Base-by-base conservation (phyloP, 2,113 vertebrate genomes). In the Diphyllodes magnificus region DNA sequence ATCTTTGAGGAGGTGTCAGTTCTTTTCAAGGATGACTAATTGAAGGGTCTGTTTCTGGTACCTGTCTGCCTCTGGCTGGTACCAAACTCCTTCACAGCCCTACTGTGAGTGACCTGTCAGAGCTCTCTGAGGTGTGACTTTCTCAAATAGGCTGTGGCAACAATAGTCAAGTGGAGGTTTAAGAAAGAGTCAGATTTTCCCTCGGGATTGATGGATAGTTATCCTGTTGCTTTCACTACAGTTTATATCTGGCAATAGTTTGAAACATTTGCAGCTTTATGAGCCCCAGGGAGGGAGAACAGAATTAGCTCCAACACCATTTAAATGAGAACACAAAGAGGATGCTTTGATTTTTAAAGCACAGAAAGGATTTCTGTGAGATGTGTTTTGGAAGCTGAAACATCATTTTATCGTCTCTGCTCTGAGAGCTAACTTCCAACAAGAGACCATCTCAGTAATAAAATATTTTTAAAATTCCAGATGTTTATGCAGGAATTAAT, bases 391-490 rank as follows among this genome's bases (percentile, higher is more conserved):
- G 82, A 93, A 88, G 56, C 93, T 66, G 40, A 88, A 88, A 49
- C 37, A 61, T 77, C 28, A 8, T 90, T 90, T 91, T 88, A 87
- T 88, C 0, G 1, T 88, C 82, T 93, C 49, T 71, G 56, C 76
- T 95, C 76, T 82, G 80, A 50, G 92, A 95, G 51, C 61, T 92
- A 83, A 86, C 88, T 90, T 93, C 76, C 81, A 92, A 64, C 88
- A 57, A 60, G 71, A 94, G 91, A 90, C 69, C 0, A 0, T 59
- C 91, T 81, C 57, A 31, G 75, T 78, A 89, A 92, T 82, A 63
- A 92, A 91, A 59, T 93, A 88, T 95, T 90, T 85, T 87, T 70
- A 40, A 92, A 95, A 92, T 95, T 96, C 91, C 94, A 90, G 95
- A 92, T 96, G 85, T 89, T 93, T 92, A 57, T 72, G 66, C 71